These are phyloP conservation scores for Conchocele bisecta DNA, from an alignment of 2,888 invertebrate species.

Conservation along the genomic window DNA sequence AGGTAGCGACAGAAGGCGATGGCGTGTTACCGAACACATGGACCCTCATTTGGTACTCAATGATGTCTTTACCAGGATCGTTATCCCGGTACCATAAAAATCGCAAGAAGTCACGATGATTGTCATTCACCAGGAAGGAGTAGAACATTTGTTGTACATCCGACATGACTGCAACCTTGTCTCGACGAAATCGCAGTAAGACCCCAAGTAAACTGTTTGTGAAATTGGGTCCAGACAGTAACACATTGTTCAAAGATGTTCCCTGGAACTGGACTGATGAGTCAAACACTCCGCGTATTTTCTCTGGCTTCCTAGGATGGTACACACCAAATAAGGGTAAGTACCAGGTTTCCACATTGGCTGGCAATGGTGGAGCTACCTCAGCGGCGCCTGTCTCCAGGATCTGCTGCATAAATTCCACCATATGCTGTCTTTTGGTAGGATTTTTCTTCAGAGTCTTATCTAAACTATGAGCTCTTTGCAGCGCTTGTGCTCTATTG, in stretches of 20 bases:
- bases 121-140: conserved; percentile 28
- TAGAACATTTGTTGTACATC: conserved; percentile 54
- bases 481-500: too few species aligned
- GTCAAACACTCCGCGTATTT: conserved; percentile 50
- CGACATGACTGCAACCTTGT: conserved; percentile 29
- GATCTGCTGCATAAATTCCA: background rate
- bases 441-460: too few species aligned
- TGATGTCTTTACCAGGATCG: conserved; percentile 1
- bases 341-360: background rate
- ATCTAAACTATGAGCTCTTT: too few species aligned
- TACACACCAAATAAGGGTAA: conserved; percentile 1
- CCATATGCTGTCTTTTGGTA: too few species aligned
- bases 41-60: conserved; percentile 40
- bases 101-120: conserved; percentile 32
- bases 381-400: background rate
- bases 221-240: conserved; percentile 39
- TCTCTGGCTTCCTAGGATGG: conserved; percentile 6
- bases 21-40: conserved; percentile 50
- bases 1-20: conserved; percentile 43
- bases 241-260: background rate
- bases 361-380: background rate
- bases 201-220: conserved; percentile 41
- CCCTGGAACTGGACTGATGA: conserved; percentile 21
- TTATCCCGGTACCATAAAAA: conserved; percentile 50
- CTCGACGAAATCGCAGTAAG: conserved; percentile 32